Evolutionary conservation across 2,797 vertebrate species (phyloP).

Genomic region (Sandelia bainsii): DNA sequence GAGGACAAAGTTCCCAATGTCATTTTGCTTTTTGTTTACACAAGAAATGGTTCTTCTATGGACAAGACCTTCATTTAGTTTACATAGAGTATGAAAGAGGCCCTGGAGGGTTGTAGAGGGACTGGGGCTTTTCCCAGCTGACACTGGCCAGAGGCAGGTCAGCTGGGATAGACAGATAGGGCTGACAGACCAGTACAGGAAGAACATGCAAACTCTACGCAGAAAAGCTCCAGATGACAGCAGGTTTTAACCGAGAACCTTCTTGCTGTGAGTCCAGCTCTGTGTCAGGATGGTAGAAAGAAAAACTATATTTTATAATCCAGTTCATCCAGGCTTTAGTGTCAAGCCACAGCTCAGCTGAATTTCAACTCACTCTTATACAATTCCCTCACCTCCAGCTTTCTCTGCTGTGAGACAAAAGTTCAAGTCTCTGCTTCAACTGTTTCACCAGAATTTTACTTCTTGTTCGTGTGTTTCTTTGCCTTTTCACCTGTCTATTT

Average conservation of each 20-base stretch:
- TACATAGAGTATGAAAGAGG: too few relatives aligned
- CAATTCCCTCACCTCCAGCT: slow-evolving; percentile 7
- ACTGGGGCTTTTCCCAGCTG: too few relatives aligned
- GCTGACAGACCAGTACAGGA: too few relatives aligned
- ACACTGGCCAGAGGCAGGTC: too few relatives aligned
- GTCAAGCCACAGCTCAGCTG: background rate
- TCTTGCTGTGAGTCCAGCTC: background rate
- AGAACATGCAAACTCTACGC: too few relatives aligned
- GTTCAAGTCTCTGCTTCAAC: background rate
- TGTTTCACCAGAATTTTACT: background rate
- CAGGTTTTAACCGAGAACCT: background rate
- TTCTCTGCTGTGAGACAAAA: background rate
- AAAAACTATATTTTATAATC: background rate
- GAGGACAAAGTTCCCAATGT: too few relatives aligned
- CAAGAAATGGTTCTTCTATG: too few relatives aligned
- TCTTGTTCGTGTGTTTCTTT: background rate
- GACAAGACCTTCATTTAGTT: too few relatives aligned
- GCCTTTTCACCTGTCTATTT: background rate
- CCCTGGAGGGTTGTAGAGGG: too few relatives aligned
- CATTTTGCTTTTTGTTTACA: too few relatives aligned
- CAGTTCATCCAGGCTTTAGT: background rate
- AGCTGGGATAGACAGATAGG: too few relatives aligned
- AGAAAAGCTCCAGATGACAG: background rate
- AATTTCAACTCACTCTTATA: background rate
- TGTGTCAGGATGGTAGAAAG: background rate